Evolutionary conservation across 1,140 invertebrate genomes (phyloP).

Genomic region (Neodiprion fabricii): DNA sequence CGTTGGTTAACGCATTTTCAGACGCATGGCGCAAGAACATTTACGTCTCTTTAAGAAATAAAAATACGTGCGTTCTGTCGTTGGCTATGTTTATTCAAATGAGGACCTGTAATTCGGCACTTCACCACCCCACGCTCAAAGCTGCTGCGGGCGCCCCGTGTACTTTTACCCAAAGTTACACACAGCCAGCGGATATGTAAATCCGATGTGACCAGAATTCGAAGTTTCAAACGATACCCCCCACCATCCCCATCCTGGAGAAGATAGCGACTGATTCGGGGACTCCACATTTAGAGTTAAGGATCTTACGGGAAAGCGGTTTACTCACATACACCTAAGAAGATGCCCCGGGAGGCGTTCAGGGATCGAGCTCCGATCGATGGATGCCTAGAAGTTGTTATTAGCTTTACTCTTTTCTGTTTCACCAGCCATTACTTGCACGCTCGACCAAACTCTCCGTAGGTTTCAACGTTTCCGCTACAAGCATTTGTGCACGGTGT

Average conservation of each 20-base stretch:
- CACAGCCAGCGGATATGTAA: slow-evolving; percentile 10
- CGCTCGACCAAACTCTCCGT: too few relatives aligned
- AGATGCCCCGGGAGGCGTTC: not conserved
- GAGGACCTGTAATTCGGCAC: slow-evolving; percentile 44
- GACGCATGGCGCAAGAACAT: slow-evolving; percentile 8
- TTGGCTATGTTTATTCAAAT: slow-evolving; percentile 43
- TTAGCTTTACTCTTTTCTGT: too few relatives aligned
- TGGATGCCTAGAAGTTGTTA: not conserved
- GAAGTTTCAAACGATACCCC: not conserved
- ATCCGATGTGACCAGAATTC: slow-evolving; percentile 10
- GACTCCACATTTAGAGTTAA: not conserved
- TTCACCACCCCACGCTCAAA: slow-evolving; percentile 26
- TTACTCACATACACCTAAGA: not conserved
- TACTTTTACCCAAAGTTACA: slow-evolving; percentile 3
- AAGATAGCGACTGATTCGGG: not conserved
- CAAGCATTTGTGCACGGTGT: too few relatives aligned
- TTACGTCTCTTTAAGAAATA: slow-evolving; percentile 18
- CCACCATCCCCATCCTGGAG: not conserved
- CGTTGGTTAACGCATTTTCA: not conserved
- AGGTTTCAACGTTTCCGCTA: too few relatives aligned
- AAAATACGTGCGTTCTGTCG: slow-evolving; percentile 23
- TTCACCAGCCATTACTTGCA: too few relatives aligned
- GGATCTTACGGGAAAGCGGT: not conserved
- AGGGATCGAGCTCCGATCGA: not conserved
- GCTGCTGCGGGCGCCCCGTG: slow-evolving; percentile 6